phyloP scores from a whole-genome alignment of 2,888 invertebrate genomes.

The Merodon equestris region DNA sequence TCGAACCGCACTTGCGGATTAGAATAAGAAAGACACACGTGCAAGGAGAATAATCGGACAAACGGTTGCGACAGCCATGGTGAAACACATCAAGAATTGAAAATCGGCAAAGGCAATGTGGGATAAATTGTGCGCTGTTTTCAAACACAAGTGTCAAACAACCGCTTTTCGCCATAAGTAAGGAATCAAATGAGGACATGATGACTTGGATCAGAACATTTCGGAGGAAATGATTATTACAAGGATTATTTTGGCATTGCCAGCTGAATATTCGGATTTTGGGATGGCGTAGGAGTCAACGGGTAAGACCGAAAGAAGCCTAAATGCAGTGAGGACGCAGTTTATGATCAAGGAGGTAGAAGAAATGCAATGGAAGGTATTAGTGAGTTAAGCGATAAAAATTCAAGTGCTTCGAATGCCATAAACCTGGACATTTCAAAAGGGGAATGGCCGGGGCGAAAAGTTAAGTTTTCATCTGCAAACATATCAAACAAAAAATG shows the following conservation, averaged over 20 bases:
- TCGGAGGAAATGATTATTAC: neutral
- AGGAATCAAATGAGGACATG: neutral
- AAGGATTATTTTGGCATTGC: neutral
- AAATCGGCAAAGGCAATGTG: conserved; percentile 1
- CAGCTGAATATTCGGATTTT: neutral
- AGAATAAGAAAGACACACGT: no score
- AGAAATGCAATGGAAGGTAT: no score
- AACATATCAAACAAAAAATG: no score
- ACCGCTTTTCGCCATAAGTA: no score
- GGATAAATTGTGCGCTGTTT: neutral
- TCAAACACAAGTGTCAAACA: neutral
- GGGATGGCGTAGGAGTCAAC: neutral
- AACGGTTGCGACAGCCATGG: conserved; percentile 2
- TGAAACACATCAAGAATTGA: neutral
- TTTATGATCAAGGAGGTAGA: no score
- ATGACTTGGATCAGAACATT: neutral
- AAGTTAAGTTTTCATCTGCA: no score
- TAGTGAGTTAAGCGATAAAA: no score
- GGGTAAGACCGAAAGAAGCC: neutral
- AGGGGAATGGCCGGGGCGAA: no score
- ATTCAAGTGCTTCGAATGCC: no score
- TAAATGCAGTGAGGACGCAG: no score
- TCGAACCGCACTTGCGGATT: no score
- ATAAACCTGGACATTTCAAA: no score
- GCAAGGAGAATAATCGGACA: neutral